These are phyloP conservation scores for Pharmacophagus antenor DNA, from an alignment of 2,888 invertebrate species.

Conservation along the genomic window DNA sequence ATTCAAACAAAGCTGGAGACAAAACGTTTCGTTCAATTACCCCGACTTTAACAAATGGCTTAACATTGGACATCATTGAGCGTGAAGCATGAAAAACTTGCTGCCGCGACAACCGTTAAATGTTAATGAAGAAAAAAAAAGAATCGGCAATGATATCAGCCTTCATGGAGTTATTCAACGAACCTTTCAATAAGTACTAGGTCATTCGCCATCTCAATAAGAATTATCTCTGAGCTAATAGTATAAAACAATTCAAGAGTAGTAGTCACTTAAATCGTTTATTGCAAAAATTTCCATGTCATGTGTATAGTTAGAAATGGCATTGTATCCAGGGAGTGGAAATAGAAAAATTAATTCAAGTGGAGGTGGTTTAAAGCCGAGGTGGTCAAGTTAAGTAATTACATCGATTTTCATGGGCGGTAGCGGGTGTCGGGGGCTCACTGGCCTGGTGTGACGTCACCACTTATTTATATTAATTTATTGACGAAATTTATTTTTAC, in stretches of 20 bases:
- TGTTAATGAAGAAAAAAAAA: slow-evolving; percentile 28
- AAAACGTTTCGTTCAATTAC: slow-evolving; percentile 39
- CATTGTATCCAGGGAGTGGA: neutral
- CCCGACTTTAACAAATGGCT: slow-evolving; percentile 34
- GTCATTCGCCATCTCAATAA: neutral
- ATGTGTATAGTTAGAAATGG: neutral
- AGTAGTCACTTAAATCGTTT: no score
- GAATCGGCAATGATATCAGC: slow-evolving; percentile 27
- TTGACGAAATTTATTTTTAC: neutral
- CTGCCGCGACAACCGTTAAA: slow-evolving; percentile 35
- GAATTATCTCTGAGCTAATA: neutral
- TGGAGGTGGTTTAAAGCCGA: slow-evolving; percentile 14
- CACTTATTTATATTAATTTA: slow-evolving; percentile 39
- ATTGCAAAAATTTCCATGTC: neutral
- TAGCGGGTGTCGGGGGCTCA: slow-evolving; percentile 37
- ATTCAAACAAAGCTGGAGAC: slow-evolving; percentile 33
- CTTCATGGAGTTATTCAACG: slow-evolving; percentile 26
- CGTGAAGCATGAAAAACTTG: slow-evolving; percentile 39
- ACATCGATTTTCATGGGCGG: slow-evolving; percentile 38
- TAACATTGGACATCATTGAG: slow-evolving; percentile 34
- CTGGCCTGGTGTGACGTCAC: slow-evolving; percentile 42
- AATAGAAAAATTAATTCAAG: slow-evolving; percentile 5
- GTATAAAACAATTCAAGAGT: no score
- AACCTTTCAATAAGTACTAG: slow-evolving; percentile 11
- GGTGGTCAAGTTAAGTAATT: slow-evolving; percentile 16